These are phyloP conservation scores for Acinonyx jubatus DNA, from an alignment of 2,113 vertebrate species.

Conservation along the genomic window DNA sequence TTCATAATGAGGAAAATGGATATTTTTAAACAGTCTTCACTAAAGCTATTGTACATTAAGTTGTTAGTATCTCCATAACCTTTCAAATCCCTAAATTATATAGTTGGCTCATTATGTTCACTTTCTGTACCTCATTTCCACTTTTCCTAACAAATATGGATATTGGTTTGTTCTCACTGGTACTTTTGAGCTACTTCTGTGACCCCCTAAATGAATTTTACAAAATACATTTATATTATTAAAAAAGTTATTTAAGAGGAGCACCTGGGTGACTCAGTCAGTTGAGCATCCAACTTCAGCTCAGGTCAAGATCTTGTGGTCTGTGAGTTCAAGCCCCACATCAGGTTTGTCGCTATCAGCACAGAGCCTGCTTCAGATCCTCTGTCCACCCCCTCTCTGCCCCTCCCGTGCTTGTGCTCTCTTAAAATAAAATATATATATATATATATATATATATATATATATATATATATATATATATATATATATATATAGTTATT, in stretches of 20 bases:
- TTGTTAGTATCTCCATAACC: not conserved
- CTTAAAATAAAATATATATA: too few relatives aligned
- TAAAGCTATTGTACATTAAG: not conserved
- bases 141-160: not conserved
- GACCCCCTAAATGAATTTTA: not conserved
- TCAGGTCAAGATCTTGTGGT: too few relatives aligned
- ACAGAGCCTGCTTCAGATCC: too few relatives aligned
- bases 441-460: too few relatives aligned
- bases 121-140: conserved; percentile 2
- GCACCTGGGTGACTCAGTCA: too few relatives aligned
- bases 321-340: too few relatives aligned
- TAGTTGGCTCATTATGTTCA: not conserved
- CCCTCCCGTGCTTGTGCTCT: too few relatives aligned
- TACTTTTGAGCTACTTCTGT: not conserved
- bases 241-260: conserved; percentile 6
- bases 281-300: too few relatives aligned
- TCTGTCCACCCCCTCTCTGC: too few relatives aligned
- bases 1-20: conserved; percentile 39
- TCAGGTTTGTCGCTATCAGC: too few relatives aligned
- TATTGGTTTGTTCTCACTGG: conserved; percentile 31
- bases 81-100: conserved; percentile 12
- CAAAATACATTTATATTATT: conserved; percentile 27
- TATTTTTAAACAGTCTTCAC: not conserved
- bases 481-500: not conserved
- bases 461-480: too few relatives aligned